Conservation (phyloP, 2,888 invertebrate genomes). For the Tortricodes alternella region DNA sequence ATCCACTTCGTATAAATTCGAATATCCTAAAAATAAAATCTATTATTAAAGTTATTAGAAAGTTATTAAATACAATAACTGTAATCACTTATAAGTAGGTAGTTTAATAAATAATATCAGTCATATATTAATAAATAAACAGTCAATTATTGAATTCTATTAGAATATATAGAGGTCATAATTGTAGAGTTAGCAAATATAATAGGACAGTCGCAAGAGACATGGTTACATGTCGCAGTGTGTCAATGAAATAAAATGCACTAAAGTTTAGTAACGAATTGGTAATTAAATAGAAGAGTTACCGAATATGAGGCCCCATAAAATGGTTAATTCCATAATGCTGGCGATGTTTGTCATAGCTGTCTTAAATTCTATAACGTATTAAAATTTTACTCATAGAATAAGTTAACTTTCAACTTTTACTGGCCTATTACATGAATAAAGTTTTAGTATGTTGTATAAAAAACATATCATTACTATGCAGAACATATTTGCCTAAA, state of each 20-base stretch:
- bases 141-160: conserved; percentile 36
- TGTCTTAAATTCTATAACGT: no score
- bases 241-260: background rate
- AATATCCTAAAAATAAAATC: background rate
- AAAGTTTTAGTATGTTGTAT: no score
- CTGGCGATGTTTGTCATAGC: no score
- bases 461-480: no score
- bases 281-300: no score
- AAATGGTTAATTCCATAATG: no score
- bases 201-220: conserved; percentile 16
- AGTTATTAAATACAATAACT: background rate
- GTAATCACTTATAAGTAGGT: background rate
- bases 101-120: background rate
- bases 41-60: background rate
- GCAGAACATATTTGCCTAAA: no score
- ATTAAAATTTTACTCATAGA: no score
- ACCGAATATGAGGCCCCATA: no score
- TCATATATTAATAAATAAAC: conserved; percentile 11
- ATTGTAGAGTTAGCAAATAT: conserved; percentile 26
- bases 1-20: background rate
- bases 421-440: no score
- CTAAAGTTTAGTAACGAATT: no score
- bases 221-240: conserved; percentile 21
- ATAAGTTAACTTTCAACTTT: no score
- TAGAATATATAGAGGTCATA: conserved; percentile 33